A percentile compares a stretch with the other conserved stretches of the same genome.
phyloP scores from a whole-genome alignment of 2,113 vertebrate species.

The Apus apus region DNA sequence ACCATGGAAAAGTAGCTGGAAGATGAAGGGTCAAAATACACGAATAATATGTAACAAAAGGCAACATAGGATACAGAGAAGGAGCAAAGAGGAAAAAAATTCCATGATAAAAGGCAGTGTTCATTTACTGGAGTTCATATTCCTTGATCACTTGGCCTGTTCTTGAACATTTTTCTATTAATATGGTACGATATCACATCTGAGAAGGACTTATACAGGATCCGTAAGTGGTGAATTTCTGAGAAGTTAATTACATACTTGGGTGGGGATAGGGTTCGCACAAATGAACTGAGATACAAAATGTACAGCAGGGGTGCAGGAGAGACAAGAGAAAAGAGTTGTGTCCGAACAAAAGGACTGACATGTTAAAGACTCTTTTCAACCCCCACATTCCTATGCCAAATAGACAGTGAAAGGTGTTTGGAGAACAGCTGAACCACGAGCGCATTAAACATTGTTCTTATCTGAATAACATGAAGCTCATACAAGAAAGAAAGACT shows the following conservation, averaged over 20 bases:
- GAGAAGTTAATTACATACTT: background rate
- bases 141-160: background rate
- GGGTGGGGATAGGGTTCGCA: background rate
- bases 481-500: background rate
- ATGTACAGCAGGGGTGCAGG: background rate
- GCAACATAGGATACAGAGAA: background rate
- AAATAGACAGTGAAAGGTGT: background rate
- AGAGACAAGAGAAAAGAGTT: background rate
- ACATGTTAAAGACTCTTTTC: background rate
- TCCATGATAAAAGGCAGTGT: background rate
- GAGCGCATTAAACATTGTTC: background rate
- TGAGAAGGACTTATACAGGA: background rate
- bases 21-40: background rate
- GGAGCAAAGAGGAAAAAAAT: background rate
- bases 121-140: background rate
- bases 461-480: background rate
- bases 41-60: background rate
- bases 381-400: background rate
- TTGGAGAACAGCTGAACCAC: background rate
- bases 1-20: rapidly evolving
- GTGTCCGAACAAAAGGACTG: background rate
- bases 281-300: background rate
- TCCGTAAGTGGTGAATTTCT: background rate
- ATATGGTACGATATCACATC: background rate
- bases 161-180: background rate